Conservation (phyloP, 2,797 vertebrate genomes). For the Coregonus suidteri region DNA sequence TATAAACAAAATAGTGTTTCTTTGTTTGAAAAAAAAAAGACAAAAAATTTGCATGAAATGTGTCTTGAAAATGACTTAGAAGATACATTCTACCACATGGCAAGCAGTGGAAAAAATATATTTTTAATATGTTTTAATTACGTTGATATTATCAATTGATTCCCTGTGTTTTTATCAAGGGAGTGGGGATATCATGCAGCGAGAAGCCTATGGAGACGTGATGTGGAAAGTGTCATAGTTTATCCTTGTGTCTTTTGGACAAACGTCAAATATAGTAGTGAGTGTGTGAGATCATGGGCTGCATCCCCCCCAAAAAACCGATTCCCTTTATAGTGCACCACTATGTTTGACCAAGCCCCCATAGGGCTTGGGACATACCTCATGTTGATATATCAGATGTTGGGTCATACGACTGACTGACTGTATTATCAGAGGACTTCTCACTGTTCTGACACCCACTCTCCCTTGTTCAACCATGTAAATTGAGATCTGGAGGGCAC, state of each 20-base stretch:
- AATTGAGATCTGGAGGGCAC: conserved; percentile 5
- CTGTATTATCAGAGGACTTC: conserved; percentile 4
- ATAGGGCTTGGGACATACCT: neutral
- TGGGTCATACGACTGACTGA: neutral
- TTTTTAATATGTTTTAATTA: conserved; percentile 11
- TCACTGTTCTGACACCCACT: neutral
- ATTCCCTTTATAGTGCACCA: no score
- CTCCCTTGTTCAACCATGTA: conserved; percentile 23
- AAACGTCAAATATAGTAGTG: neutral
- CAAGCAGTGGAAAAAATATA: conserved; percentile 61
- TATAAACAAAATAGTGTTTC: conserved; percentile 78
- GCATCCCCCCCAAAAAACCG: no score
- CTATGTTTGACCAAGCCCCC: no score
- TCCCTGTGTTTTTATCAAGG: conserved; percentile 28
- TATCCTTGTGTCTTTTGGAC: neutral
- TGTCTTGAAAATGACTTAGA: conserved; percentile 74
- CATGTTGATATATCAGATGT: neutral
- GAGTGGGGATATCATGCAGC: conserved; percentile 4
- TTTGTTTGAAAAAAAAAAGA: conserved; percentile 67
- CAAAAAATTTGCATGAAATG: conserved; percentile 87
- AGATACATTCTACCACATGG: conserved; percentile 71
- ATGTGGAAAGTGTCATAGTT: conserved; percentile 8
- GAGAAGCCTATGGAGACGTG: neutral
- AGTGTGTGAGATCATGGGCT: neutral
- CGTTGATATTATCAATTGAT: conserved; percentile 9